A percentile compares a stretch with the other conserved stretches of the same genome.
phyloP scores from a whole-genome alignment of 2,888 invertebrate genomes.

The Trimorus sp. region DNA sequence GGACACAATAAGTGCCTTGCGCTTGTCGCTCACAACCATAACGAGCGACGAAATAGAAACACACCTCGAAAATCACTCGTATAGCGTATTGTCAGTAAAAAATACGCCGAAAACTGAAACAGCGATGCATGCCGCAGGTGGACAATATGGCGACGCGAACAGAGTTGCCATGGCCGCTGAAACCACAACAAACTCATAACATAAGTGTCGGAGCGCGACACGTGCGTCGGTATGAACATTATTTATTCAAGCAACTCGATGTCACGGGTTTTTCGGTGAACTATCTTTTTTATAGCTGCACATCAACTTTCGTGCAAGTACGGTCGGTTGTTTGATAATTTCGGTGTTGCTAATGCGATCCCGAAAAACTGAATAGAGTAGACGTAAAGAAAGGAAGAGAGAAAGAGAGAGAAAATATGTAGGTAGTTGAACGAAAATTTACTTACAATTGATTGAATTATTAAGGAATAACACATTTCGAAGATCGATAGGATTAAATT shows the following conservation, averaged over 20 bases:
- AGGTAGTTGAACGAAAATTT: too few species aligned
- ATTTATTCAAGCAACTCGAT: not conserved
- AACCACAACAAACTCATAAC: constrained; percentile 43
- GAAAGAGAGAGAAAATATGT: too few species aligned
- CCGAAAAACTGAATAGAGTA: too few species aligned
- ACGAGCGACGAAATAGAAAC: too few species aligned
- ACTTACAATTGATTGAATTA: too few species aligned
- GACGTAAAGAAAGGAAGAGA: too few species aligned
- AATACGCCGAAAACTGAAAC: not conserved
- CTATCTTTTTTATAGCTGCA: not conserved
- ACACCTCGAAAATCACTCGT: not conserved
- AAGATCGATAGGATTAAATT: too few species aligned
- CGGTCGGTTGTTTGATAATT: not conserved
- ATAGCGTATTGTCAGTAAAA: not conserved
- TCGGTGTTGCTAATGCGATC: too few species aligned
- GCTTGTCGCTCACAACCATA: constrained; percentile 74
- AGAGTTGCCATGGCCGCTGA: constrained; percentile 50
- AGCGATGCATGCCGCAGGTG: constrained; percentile 17
- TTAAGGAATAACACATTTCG: too few species aligned
- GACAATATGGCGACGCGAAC: constrained; percentile 23
- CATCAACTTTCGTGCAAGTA: not conserved
- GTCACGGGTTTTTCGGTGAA: too few species aligned
- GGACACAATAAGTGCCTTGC: constrained; percentile 73
- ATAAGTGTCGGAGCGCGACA: constrained; percentile 5
- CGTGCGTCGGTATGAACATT: constrained; percentile 3